Base-by-base conservation (phyloP, 2,888 invertebrate species). In the Conops quadrifasciatus region DNA sequence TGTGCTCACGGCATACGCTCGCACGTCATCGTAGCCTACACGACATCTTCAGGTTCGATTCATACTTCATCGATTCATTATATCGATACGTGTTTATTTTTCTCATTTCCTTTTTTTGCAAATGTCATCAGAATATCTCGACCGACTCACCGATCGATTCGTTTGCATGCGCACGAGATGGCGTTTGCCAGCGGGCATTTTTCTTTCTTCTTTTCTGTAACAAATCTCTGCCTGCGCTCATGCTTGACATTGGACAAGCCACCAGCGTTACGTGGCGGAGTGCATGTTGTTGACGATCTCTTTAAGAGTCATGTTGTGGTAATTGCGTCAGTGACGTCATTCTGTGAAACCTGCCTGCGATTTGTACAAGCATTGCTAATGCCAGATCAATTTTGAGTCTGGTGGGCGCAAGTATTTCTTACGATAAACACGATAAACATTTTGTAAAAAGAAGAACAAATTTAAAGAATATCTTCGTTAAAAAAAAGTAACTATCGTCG, bases 1-100 rank as follows among this genome's bases (percentile, higher is more conserved):
- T 68, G 66, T 24, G 66, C 66, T 36, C 36, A 66, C 28, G 70
- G 69, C 69, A 60, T 49, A 19, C 36, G 26, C 66, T 68, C 71
- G 72, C 71, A 73, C 73, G 73, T 73, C 75, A 72, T 72, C 71
- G 56, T 68, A 62, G 71, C 73, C 73, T 70, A 75, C 75, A 73
- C 73, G 66, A 51, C 16, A 24, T 51, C 36, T 51, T 26, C 59
- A 43, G 51, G 21, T n/a, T 62, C 36, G 21, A 60, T 24, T n/a
- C 47, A 60, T 15, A 19, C 36, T 7, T 36, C 9, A 36, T 36
- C 9, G 5, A 9, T 36, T 36, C 36, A 36, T 36, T 36, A 36
- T 7, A 36, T 36, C 36, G 36, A 36, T 36, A 36, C 36, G 36
- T 36, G 4, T 36, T 36, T 36, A 4, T 36, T 36, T 36, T 36